These are phyloP conservation scores for Drosophila nigritarsus DNA, from an alignment of 2,888 invertebrate species.

Conservation along the genomic window DNA sequence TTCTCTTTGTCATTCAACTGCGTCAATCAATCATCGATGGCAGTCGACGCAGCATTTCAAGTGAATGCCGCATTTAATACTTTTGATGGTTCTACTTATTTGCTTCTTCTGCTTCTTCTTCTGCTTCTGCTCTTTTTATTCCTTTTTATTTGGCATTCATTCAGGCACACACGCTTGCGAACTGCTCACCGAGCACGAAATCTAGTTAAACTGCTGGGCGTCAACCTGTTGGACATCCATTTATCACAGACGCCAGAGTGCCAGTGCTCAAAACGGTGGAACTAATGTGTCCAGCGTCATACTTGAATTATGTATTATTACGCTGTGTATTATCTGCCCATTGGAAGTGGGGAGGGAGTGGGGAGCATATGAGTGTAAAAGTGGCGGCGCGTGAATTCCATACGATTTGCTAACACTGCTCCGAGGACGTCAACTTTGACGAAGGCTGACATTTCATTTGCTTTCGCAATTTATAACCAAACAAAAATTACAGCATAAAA, in stretches of 20 bases:
- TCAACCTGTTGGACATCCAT: constrained; percentile 67
- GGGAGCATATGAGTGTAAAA: constrained; percentile 29
- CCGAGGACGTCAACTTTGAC: constrained; percentile 37
- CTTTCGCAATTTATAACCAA: constrained; percentile 58
- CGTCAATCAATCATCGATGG: constrained; percentile 58
- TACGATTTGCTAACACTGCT: constrained; percentile 50
- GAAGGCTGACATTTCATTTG: constrained; percentile 55
- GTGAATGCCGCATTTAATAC: constrained; percentile 55
- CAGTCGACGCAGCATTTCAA: constrained; percentile 35
- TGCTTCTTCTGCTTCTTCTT: not conserved
- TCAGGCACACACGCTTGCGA: constrained; percentile 51
- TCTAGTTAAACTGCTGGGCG: constrained; percentile 45
- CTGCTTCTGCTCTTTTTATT: not conserved
- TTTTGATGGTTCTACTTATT: constrained; percentile 11
- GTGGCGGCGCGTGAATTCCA: constrained; percentile 55
- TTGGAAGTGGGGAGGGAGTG: no score
- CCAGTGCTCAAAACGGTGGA: constrained; percentile 67
- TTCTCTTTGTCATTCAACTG: constrained; percentile 36
- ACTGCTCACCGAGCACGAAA: constrained; percentile 44
- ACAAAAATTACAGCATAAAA: constrained; percentile 18
- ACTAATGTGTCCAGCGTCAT: constrained; percentile 70
- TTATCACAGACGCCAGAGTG: constrained; percentile 52
- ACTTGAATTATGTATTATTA: constrained; percentile 73
- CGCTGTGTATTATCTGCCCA: constrained; percentile 43
- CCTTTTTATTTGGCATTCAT: constrained; percentile 16